Evolutionary conservation across 1,140 invertebrate species (phyloP).

Genomic region (Drosophila subobscura): DNA sequence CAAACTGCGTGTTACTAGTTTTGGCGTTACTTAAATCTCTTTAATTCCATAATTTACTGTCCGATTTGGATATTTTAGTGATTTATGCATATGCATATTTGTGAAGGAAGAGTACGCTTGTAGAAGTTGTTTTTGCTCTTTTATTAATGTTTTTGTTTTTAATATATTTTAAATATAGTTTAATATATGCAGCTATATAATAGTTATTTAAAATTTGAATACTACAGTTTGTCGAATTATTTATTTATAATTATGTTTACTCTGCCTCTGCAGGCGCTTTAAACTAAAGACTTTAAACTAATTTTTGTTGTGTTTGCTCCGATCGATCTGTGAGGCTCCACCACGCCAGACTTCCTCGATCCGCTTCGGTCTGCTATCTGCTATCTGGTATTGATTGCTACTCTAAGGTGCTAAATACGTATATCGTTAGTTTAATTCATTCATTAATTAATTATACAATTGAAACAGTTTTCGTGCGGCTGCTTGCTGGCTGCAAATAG

Average conservation of each 20-base stretch:
- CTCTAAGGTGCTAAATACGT: slow-evolving; percentile 73
- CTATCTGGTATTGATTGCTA: slow-evolving; percentile 58
- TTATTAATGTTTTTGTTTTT: slow-evolving; percentile 59
- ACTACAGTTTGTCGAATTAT: slow-evolving; percentile 67
- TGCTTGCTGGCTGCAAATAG: slow-evolving; percentile 20
- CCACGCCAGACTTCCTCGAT: slow-evolving; percentile 4
- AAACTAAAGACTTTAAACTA: slow-evolving; percentile 75
- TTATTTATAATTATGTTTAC: slow-evolving; percentile 46
- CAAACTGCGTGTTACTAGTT: no score
- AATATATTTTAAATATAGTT: slow-evolving; percentile 78
- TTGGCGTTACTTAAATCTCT: no score
- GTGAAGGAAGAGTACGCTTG: slow-evolving; percentile 11
- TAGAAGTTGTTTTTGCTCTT: slow-evolving; percentile 58
- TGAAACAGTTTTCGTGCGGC: slow-evolving; percentile 63
- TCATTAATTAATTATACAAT: slow-evolving; percentile 62
- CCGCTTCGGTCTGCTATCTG: slow-evolving; percentile 15
- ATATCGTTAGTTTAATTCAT: slow-evolving; percentile 26
- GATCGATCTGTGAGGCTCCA: slow-evolving; percentile 6
- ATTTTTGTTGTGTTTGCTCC: slow-evolving; percentile 64
- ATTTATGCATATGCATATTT: no score
- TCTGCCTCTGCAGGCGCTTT: slow-evolving; percentile 43
- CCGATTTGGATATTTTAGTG: no score
- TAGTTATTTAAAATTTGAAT: slow-evolving; percentile 81
- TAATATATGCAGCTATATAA: slow-evolving; percentile 77
- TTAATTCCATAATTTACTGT: no score